Percentiles rank a stretch among this genome's conserved stretches.
These are phyloP conservation scores for Chironomus tepperi DNA, from an alignment of 1,140 invertebrate genomes.

Conservation along the genomic window DNA sequence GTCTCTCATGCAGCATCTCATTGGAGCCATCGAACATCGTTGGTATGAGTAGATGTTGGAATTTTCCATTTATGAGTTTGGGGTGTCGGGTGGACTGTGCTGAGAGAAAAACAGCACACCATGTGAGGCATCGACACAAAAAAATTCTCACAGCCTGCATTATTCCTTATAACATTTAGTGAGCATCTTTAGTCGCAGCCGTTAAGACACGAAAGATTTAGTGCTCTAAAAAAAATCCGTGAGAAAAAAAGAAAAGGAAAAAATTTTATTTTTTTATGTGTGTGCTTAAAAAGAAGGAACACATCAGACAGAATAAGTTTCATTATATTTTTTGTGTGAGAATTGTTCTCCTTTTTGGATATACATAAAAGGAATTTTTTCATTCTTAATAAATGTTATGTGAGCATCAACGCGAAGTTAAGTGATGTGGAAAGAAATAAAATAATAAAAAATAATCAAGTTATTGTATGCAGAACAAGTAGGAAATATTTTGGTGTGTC, in stretches of 20 bases:
- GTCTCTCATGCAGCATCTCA: background rate
- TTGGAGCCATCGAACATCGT: background rate
- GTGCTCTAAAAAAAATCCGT: background rate
- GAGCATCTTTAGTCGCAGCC: background rate
- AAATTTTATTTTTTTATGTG: background rate
- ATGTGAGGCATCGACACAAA: background rate
- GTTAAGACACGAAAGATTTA: conserved; percentile 6
- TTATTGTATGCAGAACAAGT: background rate
- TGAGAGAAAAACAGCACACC: background rate
- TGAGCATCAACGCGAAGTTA: background rate
- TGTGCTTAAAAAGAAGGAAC: background rate
- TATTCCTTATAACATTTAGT: background rate
- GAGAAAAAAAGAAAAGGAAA: background rate
- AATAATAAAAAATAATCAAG: background rate
- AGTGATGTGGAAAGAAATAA: background rate
- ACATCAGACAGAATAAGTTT: background rate
- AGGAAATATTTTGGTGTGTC: background rate
- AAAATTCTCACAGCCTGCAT: background rate
- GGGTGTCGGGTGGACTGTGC: background rate
- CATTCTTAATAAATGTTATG: background rate
- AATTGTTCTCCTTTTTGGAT: too few species aligned
- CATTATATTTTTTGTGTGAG: background rate
- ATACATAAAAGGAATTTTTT: too few species aligned
- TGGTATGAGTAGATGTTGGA: background rate
- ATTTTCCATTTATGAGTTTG: background rate